Base-by-base conservation (phyloP, 2,888 invertebrate species). In the Lithosia quadra region DNA sequence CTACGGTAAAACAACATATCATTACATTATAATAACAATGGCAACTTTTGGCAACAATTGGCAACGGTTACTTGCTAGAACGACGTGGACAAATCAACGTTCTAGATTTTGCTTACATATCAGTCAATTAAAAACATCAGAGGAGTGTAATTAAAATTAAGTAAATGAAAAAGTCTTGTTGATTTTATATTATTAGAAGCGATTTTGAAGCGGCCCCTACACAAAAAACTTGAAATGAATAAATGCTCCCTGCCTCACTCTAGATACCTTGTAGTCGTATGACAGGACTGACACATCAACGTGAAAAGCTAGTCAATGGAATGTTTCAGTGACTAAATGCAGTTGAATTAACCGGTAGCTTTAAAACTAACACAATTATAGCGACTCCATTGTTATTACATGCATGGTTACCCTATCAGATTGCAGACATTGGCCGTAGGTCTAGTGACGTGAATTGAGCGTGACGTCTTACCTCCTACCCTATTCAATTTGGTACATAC, bases 141-240 rank as follows among this genome's bases (percentile, higher is more conserved):
- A 56, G 13, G 56, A 56, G 15, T 15, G 13, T 28, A 24, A 56
- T 56, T 15, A 4, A 24, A 13, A 24, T 13, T 57, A 18, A 28
- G 9, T 5, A 57, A 28, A 57, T 2, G 4, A 33, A 22, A 60
- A 60, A 1, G 2, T 60, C 13, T 39, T 49, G 21, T 21, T n/a
- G 28, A 36, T 15, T 43, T 59, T 55, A 28, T 56, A 57, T 18
- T 63, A 43, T 18, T 43, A 49, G n/a, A 55, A 21, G 85, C 83
- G 84, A 84, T 87, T 86, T 86, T 78, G 83, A 84, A 81, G 84
- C 81, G 73, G 76, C 73, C 76, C 64, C 63, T 71, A 82, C 84
- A 87, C 83, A 83, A 81, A 82, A 84, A 82, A 83, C 77, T 82
- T 82, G 79, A 79, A 79, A 75, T 74, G 68, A 76, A 74, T 18